phyloP scores from a whole-genome alignment of 1,140 invertebrate species.

The Heliconius nattereri region DNA sequence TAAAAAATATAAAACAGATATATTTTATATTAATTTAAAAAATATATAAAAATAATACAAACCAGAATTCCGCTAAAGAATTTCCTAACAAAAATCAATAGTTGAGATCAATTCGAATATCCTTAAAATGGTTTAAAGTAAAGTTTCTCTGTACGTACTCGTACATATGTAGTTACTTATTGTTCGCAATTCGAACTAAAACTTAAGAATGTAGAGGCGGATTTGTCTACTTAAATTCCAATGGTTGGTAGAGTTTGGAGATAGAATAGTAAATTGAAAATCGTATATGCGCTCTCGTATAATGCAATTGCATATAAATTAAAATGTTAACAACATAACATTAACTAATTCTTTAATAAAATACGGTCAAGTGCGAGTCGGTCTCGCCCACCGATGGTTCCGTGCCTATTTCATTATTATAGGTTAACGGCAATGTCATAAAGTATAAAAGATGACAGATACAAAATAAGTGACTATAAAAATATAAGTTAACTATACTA shows the following conservation, averaged over 20 bases:
- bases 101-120: neutral
- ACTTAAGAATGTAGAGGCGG: neutral
- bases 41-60: neutral
- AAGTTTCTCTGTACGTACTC: slow-evolving; percentile 2
- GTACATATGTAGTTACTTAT: neutral
- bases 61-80: neutral
- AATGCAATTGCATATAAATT: neutral
- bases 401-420: too few species aligned
- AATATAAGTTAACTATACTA: too few species aligned
- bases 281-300: neutral
- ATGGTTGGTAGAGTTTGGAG: neutral
- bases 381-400: too few species aligned
- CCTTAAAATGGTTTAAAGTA: neutral
- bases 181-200: slow-evolving; percentile 1
- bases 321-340: neutral
- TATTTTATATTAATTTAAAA: neutral
- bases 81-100: neutral
- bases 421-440: too few species aligned
- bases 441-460: too few species aligned
- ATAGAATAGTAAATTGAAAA: slow-evolving; percentile 7
- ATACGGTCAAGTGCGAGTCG: too few species aligned
- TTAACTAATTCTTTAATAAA: neutral
- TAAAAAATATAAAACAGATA: neutral
- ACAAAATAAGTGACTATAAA: too few species aligned
- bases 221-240: slow-evolving; percentile 13